Evolutionary conservation across 1,140 invertebrate genomes (phyloP).

Genomic region (Matsumurasca onukii): DNA sequence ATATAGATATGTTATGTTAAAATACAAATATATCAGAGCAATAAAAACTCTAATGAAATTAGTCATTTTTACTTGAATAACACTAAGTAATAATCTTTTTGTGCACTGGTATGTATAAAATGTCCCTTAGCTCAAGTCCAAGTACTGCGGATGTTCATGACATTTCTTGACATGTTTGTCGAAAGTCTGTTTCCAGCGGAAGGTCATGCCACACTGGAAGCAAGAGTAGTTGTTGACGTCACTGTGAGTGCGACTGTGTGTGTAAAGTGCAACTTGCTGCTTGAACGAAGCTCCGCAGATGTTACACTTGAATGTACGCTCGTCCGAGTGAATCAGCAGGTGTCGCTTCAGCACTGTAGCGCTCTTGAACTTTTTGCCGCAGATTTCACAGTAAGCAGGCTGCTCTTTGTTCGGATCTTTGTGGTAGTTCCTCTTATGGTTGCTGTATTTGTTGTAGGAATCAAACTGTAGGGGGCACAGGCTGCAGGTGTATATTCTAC

Average conservation of each 20-base stretch:
- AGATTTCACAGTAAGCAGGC: background rate
- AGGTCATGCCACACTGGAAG: background rate
- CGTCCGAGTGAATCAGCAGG: background rate
- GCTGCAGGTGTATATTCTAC: background rate
- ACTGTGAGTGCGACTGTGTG: background rate
- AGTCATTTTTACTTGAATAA: too few species aligned
- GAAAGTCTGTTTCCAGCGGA: background rate
- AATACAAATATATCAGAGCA: too few species aligned
- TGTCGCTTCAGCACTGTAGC: background rate
- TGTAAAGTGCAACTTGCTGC: background rate
- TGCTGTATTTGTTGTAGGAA: background rate
- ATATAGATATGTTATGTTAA: too few species aligned
- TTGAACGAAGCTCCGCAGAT: constrained; percentile 13
- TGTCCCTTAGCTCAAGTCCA: too few species aligned
- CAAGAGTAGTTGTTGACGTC: background rate
- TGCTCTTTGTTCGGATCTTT: background rate
- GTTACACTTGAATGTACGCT: background rate
- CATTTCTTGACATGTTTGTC: background rate
- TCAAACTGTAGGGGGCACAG: background rate
- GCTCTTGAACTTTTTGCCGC: background rate
- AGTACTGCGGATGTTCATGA: too few species aligned
- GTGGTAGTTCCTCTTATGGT: background rate
- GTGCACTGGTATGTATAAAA: too few species aligned
- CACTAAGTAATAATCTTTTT: too few species aligned
- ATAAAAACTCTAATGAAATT: too few species aligned